Conservation (phyloP, 2,797 vertebrate genomes). For the Crocidura indochinensis region DNA sequence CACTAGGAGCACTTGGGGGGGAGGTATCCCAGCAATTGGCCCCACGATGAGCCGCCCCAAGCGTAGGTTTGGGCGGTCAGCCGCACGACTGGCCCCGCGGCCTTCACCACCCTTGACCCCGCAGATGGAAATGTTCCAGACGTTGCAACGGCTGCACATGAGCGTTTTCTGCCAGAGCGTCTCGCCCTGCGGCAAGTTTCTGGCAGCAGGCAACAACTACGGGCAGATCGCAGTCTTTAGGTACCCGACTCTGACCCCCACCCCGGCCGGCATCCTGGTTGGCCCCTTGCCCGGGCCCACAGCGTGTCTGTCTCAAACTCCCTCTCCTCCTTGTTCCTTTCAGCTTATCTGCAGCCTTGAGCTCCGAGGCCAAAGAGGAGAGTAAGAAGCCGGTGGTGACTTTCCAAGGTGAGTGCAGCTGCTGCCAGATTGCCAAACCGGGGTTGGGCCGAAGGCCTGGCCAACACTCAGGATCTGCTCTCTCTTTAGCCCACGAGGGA, state of each 20-base stretch:
- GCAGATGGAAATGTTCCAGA: slow-evolving; percentile 85
- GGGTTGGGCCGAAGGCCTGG: too few species aligned
- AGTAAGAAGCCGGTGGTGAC: slow-evolving; percentile 93
- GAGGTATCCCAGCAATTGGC: not conserved
- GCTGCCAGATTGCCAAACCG: too few species aligned
- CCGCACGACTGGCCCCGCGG: not conserved
- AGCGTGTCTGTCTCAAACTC: too few species aligned
- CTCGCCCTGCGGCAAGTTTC: slow-evolving; percentile 94
- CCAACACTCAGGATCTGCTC: not conserved
- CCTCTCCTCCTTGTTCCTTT: not conserved
- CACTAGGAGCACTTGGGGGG: too few species aligned
- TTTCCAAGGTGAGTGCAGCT: slow-evolving; percentile 91
- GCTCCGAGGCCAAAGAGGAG: slow-evolving; percentile 92
- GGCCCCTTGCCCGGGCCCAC: not conserved
- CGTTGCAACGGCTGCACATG: slow-evolving; percentile 94
- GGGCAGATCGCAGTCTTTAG: slow-evolving; percentile 96
- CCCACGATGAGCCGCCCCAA: not conserved
- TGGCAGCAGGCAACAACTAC: slow-evolving; percentile 95
- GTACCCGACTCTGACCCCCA: slow-evolving; percentile 82
- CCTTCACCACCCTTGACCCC: not conserved
- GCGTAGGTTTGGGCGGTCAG: not conserved
- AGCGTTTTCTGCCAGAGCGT: slow-evolving; percentile 95
- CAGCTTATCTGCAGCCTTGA: slow-evolving; percentile 94
- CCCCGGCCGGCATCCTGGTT: not conserved
- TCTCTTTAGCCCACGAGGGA: slow-evolving; percentile 92